Conservation (phyloP, 2,113 vertebrate genomes). For the Gobiocypris rarus region DNA sequence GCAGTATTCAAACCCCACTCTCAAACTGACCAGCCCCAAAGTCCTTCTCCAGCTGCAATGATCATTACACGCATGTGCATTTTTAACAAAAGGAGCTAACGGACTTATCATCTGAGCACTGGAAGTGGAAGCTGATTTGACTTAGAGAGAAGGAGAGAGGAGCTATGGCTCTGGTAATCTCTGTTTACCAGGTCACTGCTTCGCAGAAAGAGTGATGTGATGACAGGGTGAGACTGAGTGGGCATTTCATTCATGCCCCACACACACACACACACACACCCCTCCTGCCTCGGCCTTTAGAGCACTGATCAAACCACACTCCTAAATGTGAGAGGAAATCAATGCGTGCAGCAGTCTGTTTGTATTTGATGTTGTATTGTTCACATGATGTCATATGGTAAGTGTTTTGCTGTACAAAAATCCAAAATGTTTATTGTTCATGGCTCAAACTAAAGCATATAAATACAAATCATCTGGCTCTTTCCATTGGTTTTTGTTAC, state of each 20-base stretch:
- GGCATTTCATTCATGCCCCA: conserved; percentile 16
- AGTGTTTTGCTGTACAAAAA: background rate
- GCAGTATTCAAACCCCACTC: conserved; percentile 1
- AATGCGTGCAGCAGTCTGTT: conserved; percentile 9
- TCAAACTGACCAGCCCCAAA: background rate
- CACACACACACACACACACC: no score
- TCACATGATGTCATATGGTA: conserved; percentile 20
- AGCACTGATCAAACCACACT: conserved; percentile 39
- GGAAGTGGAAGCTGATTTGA: conserved; percentile 36
- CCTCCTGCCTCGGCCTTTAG: conserved; percentile 28
- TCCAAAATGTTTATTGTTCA: background rate
- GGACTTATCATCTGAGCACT: conserved; percentile 8
- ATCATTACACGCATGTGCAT: conserved; percentile 38
- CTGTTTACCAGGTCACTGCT: conserved; percentile 55
- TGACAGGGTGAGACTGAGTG: conserved; percentile 37
- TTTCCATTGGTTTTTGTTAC: background rate
- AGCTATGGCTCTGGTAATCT: conserved; percentile 8
- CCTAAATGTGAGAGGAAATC: conserved; percentile 40
- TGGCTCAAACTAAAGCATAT: background rate
- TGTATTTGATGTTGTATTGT: background rate
- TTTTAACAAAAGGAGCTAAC: conserved; percentile 16
- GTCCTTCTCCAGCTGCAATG: conserved; percentile 7
- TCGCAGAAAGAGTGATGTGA: conserved; percentile 40
- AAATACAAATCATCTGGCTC: background rate
- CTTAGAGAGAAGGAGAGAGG: conserved; percentile 3